Evolutionary conservation across 2,888 invertebrate genomes (phyloP), one percentile per base, ranked within the genome.

Genomic region (Nymphalis urticae): DNA sequence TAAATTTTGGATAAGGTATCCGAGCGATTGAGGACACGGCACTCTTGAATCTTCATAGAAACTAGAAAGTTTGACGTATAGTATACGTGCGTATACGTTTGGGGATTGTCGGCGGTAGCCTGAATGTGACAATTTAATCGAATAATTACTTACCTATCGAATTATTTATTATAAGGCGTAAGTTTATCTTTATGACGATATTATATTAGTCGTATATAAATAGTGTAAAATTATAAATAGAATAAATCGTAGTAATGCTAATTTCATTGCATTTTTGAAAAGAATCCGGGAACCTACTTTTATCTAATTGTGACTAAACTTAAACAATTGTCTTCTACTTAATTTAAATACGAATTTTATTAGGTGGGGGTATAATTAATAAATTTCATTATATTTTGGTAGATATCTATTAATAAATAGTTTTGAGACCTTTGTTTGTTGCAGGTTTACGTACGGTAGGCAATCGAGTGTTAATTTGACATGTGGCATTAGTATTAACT

Each of bases 281-380:
- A 77, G 86, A 85, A 87, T 89, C 89, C 89, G 88, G 89, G 87
- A 89, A 88, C 91, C 90, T 89, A 90, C 88, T 88, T 84, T 73
- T 75, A 75, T 58, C 66, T 74, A 77, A 74, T 72, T 73, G 70
- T 72, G 62, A 63, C 63, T 72, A 63, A 72, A 73, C 70, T 70
- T 48, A 48, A 50, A 64, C 27, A 58, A 54, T 60, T 64, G 48
- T 24, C 47, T 64, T 62, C 27, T 42, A 19, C 63, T 58, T 32
- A 32, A 61, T 48, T 27, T 24, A 60, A 24, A 21, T 3, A 16
- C 21, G 9, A 36, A 27, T 67, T 19, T 42, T 3, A 42, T 58
- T 2, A 21, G 3, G 36, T 19, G 10, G 21, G 19, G 56, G 54
- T 63, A 48, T 32, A 21, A 50, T 24, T 63, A 42, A 42, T n/a